Percentiles rank a stretch among this genome's conserved stretches.
Conservation (phyloP, 2,113 vertebrate genomes). For the Pandion haliaetus region DNA sequence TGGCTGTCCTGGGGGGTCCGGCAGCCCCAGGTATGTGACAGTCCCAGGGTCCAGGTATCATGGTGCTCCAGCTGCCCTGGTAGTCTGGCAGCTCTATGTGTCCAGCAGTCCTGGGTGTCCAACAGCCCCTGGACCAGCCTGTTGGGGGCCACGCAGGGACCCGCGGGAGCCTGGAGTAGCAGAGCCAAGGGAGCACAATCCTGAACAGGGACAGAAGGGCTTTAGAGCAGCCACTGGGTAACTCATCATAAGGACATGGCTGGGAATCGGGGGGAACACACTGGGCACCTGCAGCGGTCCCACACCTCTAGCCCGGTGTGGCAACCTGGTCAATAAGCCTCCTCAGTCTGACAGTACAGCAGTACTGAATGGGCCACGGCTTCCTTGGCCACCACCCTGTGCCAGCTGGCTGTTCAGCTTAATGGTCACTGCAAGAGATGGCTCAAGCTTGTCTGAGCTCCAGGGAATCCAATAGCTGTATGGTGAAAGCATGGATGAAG, state of each 20-base stretch:
- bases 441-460: background rate
- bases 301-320: background rate
- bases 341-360: background rate
- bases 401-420: background rate
- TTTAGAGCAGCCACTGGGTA: background rate
- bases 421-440: background rate
- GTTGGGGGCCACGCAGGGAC: background rate
- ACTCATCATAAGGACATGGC: background rate
- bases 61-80: background rate
- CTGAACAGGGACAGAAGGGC: background rate
- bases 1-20: background rate
- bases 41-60: background rate
- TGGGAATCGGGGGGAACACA: accelerated
- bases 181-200: background rate
- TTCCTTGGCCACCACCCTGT: background rate
- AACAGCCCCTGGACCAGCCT: background rate
- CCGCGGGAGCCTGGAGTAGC: background rate
- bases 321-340: background rate
- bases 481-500: background rate
- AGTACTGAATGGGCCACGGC: background rate
- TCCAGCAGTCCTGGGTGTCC: background rate
- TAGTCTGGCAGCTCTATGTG: background rate
- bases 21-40: background rate
- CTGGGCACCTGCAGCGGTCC: accelerated
- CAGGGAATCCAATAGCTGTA: background rate